phyloP scores from a whole-genome alignment of 2,888 invertebrate species.

The Ellobium chinense region DNA sequence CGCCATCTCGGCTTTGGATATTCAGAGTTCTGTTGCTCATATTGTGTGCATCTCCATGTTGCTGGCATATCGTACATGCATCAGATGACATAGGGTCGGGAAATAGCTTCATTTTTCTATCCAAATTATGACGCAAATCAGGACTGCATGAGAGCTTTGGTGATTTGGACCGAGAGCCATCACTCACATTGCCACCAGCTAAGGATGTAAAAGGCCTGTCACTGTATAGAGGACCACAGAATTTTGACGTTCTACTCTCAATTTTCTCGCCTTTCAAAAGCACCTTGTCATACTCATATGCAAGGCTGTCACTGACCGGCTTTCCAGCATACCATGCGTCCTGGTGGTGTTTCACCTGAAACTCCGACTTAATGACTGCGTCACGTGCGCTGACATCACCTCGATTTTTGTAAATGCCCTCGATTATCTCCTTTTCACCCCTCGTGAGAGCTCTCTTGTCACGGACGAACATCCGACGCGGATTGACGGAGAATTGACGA shows the following conservation, averaged over 20 bases:
- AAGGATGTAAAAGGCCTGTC: neutral
- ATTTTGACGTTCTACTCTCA: neutral
- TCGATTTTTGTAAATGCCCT: conserved; percentile 69
- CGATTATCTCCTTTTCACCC: conserved; percentile 71
- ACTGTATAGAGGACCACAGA: neutral
- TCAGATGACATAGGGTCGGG: too few relatives aligned
- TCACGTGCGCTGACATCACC: conserved; percentile 57
- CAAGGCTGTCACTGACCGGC: neutral
- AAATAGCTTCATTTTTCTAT: neutral
- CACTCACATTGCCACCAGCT: too few relatives aligned
- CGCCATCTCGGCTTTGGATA: conserved; percentile 3
- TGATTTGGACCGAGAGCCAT: neutral
- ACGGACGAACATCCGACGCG: conserved; percentile 67
- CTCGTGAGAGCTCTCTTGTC: conserved; percentile 70
- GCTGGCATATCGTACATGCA: neutral
- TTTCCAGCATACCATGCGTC: conserved; percentile 69
- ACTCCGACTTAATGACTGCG: conserved; percentile 8
- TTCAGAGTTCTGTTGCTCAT: neutral
- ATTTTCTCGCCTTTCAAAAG: neutral
- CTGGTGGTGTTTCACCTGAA: conserved; percentile 61
- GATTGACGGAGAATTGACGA: conserved; percentile 54
- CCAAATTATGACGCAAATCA: neutral
- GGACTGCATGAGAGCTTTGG: neutral
- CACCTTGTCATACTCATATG: neutral
- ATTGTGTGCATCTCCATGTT: neutral